Base-by-base conservation (phyloP, 2,113 vertebrate species). In the Rhea americana region DNA sequence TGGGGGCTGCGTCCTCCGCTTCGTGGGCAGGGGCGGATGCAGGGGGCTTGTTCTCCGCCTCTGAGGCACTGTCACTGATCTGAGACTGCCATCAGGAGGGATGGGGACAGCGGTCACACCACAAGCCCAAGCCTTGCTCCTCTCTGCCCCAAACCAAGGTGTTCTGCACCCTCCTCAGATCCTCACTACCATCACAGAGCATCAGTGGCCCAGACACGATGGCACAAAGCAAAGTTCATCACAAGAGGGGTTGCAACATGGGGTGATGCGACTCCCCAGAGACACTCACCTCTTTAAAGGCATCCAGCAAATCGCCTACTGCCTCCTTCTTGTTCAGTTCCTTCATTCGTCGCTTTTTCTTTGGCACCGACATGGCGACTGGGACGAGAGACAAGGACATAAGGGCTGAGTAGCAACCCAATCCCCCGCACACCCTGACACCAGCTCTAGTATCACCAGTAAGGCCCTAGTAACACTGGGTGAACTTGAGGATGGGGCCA, bases 301-400 rank as follows among this genome's bases (percentile, higher is more conserved):
- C 99, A 98, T 99, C 99, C 67, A 99, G 95, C 77, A 99, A 97
- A 95, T 99, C 99, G 87, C 99, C 99, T 59, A 99, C 98, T 11
- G 98, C 97, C 92, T 99, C 99, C 96, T 99, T 99, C 93, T 99
- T 99, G 93, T 99, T 99, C 67, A 99, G 97, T 61, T 99, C 99
- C 98, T 99, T 99, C 97, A 99, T 98, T 97, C 98, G 99, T 91
- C 99, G 98, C 96, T 99, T 99, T 91, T 98, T 99, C 98, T 99
- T 99, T 98, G 99, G 99, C 98, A 99, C 98, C 82, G 98, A 99
- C 92, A 99, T 71, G 89, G 99, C 98, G 95, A 98, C 98, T 98
- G 84, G 56, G 35, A 65, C 53, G 32, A 83, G 76, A 95, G 39
- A 56, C 12, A 19, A 32, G 9, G 21, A 87, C 14, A 11, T 91